Evolutionary conservation across 1,140 invertebrate species (phyloP), one percentile per base, ranked within the genome.

Genomic region (Sarcophaga peregrina): DNA sequence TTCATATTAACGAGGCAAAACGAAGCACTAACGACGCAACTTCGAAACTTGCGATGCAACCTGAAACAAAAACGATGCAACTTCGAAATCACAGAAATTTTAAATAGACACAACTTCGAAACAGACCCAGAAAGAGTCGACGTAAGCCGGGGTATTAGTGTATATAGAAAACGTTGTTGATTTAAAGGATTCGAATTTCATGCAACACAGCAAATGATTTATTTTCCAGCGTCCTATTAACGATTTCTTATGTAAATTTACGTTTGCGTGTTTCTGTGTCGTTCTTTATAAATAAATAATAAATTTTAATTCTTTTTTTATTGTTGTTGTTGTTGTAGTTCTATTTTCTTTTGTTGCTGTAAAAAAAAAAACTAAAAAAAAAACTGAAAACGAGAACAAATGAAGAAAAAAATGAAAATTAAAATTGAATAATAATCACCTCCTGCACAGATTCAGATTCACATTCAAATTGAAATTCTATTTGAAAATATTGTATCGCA

Each of bases 361-460:
- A 62, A 20, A 58, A 58, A n/a, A n/a, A n/a, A 58, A 58, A 58
- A 68, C 17, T 8, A 25, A 10, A 52, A 52, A 52, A 10, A 10
- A 52, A 52, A 52, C 13, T 52, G 8, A 52, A 10, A 52, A 25
- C 5, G 17, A 7, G 1, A 68, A 4, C 17, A 0, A 20, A 68
- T 25, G 1, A 62, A 62, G 15, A 62, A 62, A 62, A n/a, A 62
- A 62, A 7, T 62, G 4, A 2, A 68, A 9, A 75, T 75, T 13
- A 10, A 50, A 76, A 78, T 17, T 52, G 20, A 52, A 20, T 7
- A 78, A 78, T 78, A 50, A 50, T 78, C 75, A 78, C 75, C 75
- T 78, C 75, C 75, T 78, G 75, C 75, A 78, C 47, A 78, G 75
- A 78, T 68, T 20, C 13, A 52, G 9, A 52, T 37, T 37, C 25